Percentiles rank a stretch among this genome's conserved stretches.
These are phyloP conservation scores for Nematolebias whitei DNA, from an alignment of 2,113 vertebrate species.

Conservation along the genomic window DNA sequence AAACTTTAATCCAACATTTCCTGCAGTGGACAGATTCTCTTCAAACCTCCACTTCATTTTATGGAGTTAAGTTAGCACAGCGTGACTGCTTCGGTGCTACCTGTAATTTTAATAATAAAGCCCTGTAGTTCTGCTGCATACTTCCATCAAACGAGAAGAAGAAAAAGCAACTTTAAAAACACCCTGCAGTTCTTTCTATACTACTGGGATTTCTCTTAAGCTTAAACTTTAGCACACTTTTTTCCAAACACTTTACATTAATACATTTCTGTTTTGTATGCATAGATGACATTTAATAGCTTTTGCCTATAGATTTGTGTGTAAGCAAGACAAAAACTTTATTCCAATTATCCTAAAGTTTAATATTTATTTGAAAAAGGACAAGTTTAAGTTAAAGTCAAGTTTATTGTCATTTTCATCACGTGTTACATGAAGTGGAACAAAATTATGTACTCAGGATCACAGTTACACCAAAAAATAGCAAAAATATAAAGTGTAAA, in stretches of 20 bases:
- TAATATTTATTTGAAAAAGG: too few relatives aligned
- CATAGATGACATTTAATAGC: background rate
- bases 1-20: slow-evolving; percentile 3
- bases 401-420: too few relatives aligned
- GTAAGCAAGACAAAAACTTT: background rate
- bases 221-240: background rate
- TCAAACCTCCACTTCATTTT: slow-evolving; percentile 23
- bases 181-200: background rate
- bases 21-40: slow-evolving; percentile 6
- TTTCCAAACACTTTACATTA: background rate
- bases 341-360: background rate
- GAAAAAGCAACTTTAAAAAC: slow-evolving; percentile 24
- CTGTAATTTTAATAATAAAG: slow-evolving; percentile 29
- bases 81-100: slow-evolving; percentile 2
- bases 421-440: too few relatives aligned
- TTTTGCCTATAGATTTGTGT: background rate
- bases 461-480: too few relatives aligned
- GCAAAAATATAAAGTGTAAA: too few relatives aligned
- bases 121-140: background rate
- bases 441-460: too few relatives aligned
- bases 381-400: too few relatives aligned
- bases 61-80: slow-evolving; percentile 31
- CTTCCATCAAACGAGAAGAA: slow-evolving; percentile 12
- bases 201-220: too few relatives aligned
- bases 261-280: background rate